A percentile compares a stretch with the other conserved stretches of the same genome.
These are phyloP conservation scores for Trichoplax adhaerens DNA, from an alignment of 37 sponge, comb jelly and placozoan species.

Conservation along the genomic window DNA sequence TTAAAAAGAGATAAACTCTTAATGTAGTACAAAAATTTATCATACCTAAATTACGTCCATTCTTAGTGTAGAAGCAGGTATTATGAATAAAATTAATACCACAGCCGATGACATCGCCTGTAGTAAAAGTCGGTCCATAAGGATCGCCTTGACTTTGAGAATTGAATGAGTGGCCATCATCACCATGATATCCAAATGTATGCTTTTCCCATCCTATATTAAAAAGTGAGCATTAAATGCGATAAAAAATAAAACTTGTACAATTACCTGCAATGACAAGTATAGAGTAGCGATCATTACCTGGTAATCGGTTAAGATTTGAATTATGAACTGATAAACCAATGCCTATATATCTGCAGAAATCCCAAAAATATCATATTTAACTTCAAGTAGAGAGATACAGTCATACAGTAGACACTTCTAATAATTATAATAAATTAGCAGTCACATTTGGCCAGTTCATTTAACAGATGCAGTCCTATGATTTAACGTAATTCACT, in stretches of 20 bases:
- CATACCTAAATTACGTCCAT: conserved; percentile 79
- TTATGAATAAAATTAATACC: conserved; percentile 83
- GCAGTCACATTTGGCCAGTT: no score
- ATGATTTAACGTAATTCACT: no score
- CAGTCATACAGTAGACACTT: no score
- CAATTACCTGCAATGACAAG: not conserved
- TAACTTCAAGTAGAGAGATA: no score
- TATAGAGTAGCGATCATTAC: not conserved
- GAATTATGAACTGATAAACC: conserved; percentile 56
- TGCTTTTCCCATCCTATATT: conserved; percentile 84
- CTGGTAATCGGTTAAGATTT: conserved; percentile 72
- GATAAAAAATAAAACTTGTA: not conserved
- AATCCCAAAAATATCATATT: no score
- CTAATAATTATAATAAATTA: no score
- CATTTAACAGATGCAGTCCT: no score
- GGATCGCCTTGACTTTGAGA: conserved; percentile 66
- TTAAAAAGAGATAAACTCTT: no score
- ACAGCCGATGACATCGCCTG: conserved; percentile 92
- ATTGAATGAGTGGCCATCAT: conserved; percentile 88
- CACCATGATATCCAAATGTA: conserved; percentile 98
- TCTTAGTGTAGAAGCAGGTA: conserved; percentile 91
- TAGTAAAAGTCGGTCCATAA: conserved; percentile 94
- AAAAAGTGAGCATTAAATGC: conserved; percentile 1
- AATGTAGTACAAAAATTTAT: no score
- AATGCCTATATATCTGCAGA: conserved; percentile 73